These are phyloP conservation scores for Aphidius ervi DNA, from an alignment of 1,140 invertebrate genomes.

Conservation along the genomic window DNA sequence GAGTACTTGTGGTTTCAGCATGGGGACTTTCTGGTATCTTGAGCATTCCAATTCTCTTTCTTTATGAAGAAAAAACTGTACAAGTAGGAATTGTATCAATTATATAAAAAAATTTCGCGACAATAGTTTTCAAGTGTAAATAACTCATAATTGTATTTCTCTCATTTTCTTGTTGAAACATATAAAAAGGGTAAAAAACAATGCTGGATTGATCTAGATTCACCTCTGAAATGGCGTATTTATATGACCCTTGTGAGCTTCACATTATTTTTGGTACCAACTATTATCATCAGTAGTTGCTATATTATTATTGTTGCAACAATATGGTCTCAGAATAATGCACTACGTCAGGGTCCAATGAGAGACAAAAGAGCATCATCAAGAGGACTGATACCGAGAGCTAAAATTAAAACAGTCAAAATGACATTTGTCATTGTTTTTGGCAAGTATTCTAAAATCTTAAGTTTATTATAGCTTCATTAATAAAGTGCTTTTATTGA, in stretches of 20 bases:
- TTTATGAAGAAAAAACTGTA: constrained; percentile 75
- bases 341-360: constrained; percentile 52
- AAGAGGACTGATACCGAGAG: constrained; percentile 84
- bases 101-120: neutral
- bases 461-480: neutral
- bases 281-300: constrained; percentile 84
- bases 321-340: constrained; percentile 75
- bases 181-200: constrained; percentile 63
- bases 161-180: neutral
- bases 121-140: neutral
- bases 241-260: constrained; percentile 83
- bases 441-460: constrained; percentile 57
- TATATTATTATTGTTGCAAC: constrained; percentile 90
- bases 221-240: constrained; percentile 76
- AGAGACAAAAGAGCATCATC: constrained; percentile 65
- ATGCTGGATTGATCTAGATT: constrained; percentile 85
- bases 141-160: constrained; percentile 23
- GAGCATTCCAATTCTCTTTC: constrained; percentile 75
- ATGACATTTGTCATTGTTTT: constrained; percentile 96
- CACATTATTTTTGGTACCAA: constrained; percentile 82
- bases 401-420: constrained; percentile 95
- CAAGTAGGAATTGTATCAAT: constrained; percentile 55
- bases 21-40: constrained; percentile 83
- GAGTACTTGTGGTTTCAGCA: constrained; percentile 70
- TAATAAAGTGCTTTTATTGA: constrained; percentile 1